These are phyloP conservation scores for Amiota minor DNA, from an alignment of 2,888 invertebrate genomes.

Conservation along the genomic window DNA sequence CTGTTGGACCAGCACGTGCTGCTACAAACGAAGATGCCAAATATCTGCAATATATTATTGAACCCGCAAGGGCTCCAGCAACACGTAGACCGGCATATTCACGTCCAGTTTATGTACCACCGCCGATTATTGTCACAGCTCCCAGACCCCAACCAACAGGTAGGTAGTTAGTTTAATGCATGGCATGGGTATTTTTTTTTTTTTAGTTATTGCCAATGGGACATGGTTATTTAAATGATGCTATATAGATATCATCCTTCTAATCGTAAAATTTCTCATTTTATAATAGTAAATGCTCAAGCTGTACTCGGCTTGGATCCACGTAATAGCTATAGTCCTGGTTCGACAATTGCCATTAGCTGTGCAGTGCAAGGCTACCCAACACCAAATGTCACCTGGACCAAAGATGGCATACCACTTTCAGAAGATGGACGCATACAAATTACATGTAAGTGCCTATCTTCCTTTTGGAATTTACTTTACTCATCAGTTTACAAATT, in stretches of 20 bases:
- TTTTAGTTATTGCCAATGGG: neutral
- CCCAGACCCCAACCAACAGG: slow-evolving; percentile 42
- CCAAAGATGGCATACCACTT: slow-evolving; percentile 81
- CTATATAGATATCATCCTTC: neutral
- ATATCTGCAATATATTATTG: slow-evolving; percentile 78
- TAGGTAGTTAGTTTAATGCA: slow-evolving; percentile 48
- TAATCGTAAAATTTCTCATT: no score
- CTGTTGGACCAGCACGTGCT: slow-evolving; percentile 81
- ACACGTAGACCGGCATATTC: slow-evolving; percentile 70
- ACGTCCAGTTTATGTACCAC: slow-evolving; percentile 66
- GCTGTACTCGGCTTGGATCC: slow-evolving; percentile 78
- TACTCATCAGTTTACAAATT: slow-evolving; percentile 42
- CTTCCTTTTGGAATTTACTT: neutral
- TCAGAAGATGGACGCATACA: slow-evolving; percentile 76
- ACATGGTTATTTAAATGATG: neutral
- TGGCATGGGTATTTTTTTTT: slow-evolving; percentile 29
- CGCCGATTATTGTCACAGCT: slow-evolving; percentile 50
- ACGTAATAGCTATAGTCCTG: slow-evolving; percentile 76
- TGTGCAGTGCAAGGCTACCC: slow-evolving; percentile 88
- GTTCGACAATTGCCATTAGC: slow-evolving; percentile 80
- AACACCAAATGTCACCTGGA: slow-evolving; percentile 85
- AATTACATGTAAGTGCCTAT: slow-evolving; percentile 77
- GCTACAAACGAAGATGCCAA: slow-evolving; percentile 76
- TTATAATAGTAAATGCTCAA: slow-evolving; percentile 73
- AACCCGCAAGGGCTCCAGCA: slow-evolving; percentile 74